Percentiles rank a stretch among this genome's conserved stretches.
These are phyloP conservation scores for Drosophila emarginata DNA, from an alignment of 2,888 invertebrate species.

Conservation along the genomic window DNA sequence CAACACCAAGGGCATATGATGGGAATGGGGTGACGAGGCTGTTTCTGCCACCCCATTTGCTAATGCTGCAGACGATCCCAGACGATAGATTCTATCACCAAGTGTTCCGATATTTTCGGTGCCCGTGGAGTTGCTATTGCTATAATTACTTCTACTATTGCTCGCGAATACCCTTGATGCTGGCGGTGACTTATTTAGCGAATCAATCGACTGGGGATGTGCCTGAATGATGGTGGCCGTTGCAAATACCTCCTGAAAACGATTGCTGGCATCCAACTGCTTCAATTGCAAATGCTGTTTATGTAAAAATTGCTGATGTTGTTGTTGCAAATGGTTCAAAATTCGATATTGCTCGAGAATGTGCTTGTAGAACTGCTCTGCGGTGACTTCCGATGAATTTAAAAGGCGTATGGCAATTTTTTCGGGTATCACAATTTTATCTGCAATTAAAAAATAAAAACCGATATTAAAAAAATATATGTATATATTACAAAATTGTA, in stretches of 20 bases:
- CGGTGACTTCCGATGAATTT: slow-evolving; percentile 81
- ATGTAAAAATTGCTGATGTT: slow-evolving; percentile 78
- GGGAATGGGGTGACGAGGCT: slow-evolving; percentile 17
- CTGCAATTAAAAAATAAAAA: too few species aligned
- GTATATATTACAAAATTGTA: too few species aligned
- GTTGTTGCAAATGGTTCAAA: slow-evolving; percentile 74
- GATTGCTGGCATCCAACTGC: slow-evolving; percentile 76
- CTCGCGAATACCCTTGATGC: slow-evolving; percentile 41
- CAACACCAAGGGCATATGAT: slow-evolving; percentile 66
- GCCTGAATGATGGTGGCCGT: slow-evolving; percentile 80
- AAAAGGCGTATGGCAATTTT: slow-evolving; percentile 82
- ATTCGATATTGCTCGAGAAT: slow-evolving; percentile 79
- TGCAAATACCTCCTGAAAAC: slow-evolving; percentile 79
- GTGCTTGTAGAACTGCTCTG: slow-evolving; percentile 82
- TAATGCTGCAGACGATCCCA: slow-evolving; percentile 50
- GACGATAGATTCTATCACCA: slow-evolving; percentile 52
- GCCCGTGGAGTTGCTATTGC: slow-evolving; percentile 19
- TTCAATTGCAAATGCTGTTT: slow-evolving; percentile 78
- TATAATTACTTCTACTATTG: slow-evolving; percentile 19
- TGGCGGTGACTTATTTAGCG: slow-evolving; percentile 57
- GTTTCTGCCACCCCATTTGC: slow-evolving; percentile 41
- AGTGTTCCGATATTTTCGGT: not conserved
- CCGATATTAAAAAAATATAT: not conserved
- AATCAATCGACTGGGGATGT: slow-evolving; percentile 66
- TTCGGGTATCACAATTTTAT: slow-evolving; percentile 83